Evolutionary conservation across 30 jellyfish, hydroid and myxozoan genomes (phyloP).

Genomic region (Pelagia noctiluca): DNA sequence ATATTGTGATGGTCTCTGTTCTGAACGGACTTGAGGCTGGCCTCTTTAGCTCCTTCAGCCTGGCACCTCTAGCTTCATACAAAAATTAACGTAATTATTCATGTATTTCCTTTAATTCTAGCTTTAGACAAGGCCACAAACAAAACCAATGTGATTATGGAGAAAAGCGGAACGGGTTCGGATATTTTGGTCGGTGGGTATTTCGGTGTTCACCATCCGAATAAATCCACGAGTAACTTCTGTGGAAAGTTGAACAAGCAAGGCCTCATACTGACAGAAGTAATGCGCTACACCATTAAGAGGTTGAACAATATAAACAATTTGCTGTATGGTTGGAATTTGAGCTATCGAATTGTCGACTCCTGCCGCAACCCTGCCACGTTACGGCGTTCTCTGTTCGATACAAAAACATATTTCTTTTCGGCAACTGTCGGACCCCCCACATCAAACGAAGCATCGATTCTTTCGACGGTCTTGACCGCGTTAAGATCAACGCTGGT

Average conservation of each 20-base stretch:
- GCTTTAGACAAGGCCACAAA: conserved; percentile 36
- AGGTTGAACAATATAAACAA: background rate
- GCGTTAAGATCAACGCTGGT: conserved; percentile 53
- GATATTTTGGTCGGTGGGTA: conserved; percentile 43
- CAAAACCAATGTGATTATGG: conserved; percentile 35
- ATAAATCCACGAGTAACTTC: conserved; percentile 23
- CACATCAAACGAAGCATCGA: conserved; percentile 68
- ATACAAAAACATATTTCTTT: background rate
- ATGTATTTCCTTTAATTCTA: too few relatives aligned
- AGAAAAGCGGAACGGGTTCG: background rate
- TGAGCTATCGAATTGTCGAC: conserved; percentile 57
- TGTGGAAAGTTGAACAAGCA: conserved; percentile 43
- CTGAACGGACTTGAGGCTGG: too few relatives aligned
- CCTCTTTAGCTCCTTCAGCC: too few relatives aligned
- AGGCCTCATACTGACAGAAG: conserved; percentile 66
- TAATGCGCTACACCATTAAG: conserved; percentile 68
- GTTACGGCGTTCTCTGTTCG: conserved; percentile 41
- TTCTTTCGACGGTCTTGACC: conserved; percentile 61
- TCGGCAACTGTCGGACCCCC: conserved; percentile 71
- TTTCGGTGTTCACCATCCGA: conserved; percentile 61
- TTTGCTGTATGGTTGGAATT: conserved; percentile 31
- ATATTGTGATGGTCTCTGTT: too few relatives aligned
- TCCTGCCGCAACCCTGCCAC: conserved; percentile 65
- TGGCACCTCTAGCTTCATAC: too few relatives aligned
- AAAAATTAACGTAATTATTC: too few relatives aligned